Evolutionary conservation across 2,888 invertebrate species (phyloP).

Genomic region (Nemapogon koenigi): DNA sequence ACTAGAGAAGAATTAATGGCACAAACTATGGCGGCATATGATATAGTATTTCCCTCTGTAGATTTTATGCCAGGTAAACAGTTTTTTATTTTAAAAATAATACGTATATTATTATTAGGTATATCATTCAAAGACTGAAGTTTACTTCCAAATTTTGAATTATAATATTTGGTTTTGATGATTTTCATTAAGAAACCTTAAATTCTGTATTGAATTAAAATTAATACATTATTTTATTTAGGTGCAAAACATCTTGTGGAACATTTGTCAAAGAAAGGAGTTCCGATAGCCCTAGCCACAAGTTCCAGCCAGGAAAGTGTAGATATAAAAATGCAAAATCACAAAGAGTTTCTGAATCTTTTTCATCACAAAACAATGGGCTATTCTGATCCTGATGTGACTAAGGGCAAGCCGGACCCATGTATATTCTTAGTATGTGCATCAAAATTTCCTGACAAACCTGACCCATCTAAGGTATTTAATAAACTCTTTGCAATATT

Average conservation of each 20-base stretch:
- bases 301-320: conserved; percentile 79
- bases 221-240: conserved; percentile 31
- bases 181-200: no score
- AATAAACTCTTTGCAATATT: no score
- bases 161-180: no score
- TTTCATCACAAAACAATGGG: conserved; percentile 82
- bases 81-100: no score
- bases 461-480: conserved; percentile 65
- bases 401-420: conserved; percentile 85
- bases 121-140: no score
- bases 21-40: conserved; percentile 56
- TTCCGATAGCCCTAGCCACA: conserved; percentile 88
- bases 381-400: conserved; percentile 83
- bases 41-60: conserved; percentile 66
- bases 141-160: no score
- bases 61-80: conserved; percentile 80
- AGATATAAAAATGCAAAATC: conserved; percentile 70
- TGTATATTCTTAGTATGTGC: conserved; percentile 84
- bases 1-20: conserved; percentile 69
- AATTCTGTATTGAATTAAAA: not conserved
- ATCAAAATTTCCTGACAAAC: conserved; percentile 71
- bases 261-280: conserved; percentile 73
- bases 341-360: conserved; percentile 68
- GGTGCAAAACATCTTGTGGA: conserved; percentile 78
- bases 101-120: no score